Conservation (phyloP, 23 tunicate genomes). For the Clavelina lepadiformis region DNA sequence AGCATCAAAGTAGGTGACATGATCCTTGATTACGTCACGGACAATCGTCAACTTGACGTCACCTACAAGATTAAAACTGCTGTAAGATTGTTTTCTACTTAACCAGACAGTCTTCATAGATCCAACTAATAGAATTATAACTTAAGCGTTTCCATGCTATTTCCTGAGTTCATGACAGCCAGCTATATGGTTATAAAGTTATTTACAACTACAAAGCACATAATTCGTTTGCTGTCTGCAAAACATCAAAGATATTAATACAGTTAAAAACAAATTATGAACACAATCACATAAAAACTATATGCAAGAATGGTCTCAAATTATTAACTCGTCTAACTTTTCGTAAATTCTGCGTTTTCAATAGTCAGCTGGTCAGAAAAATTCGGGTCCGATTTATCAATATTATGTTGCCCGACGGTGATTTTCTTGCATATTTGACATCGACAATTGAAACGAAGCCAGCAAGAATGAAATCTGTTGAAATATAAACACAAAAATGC, state of each 20-base stretch:
- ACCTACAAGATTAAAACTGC: not conserved
- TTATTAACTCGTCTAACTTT: not conserved
- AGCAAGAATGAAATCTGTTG: slow-evolving; percentile 52
- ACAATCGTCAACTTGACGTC: slow-evolving; percentile 1
- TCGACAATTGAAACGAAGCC: slow-evolving; percentile 64
- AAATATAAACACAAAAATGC: too few relatives aligned
- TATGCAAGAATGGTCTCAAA: not conserved
- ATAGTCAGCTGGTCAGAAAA: slow-evolving; percentile 33
- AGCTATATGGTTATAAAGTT: not conserved
- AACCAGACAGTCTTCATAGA: too few relatives aligned
- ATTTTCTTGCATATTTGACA: slow-evolving; percentile 37
- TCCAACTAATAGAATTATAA: too few relatives aligned
- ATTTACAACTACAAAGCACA: too few relatives aligned
- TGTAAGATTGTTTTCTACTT: not conserved
- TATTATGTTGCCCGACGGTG: slow-evolving; percentile 13
- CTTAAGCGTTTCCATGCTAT: not conserved
- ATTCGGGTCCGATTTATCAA: slow-evolving; percentile 22
- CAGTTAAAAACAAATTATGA: too few relatives aligned
- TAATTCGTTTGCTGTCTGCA: too few relatives aligned
- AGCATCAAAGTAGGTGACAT: slow-evolving; percentile 47
- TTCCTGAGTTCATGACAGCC: not conserved
- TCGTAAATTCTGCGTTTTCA: slow-evolving; percentile 4
- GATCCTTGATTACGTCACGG: slow-evolving; percentile 26
- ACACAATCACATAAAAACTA: too few relatives aligned
- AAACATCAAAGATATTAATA: too few relatives aligned